Base-by-base conservation (phyloP, 2,113 vertebrate genomes). In the Speoplatyrhinus poulsoni region DNA sequence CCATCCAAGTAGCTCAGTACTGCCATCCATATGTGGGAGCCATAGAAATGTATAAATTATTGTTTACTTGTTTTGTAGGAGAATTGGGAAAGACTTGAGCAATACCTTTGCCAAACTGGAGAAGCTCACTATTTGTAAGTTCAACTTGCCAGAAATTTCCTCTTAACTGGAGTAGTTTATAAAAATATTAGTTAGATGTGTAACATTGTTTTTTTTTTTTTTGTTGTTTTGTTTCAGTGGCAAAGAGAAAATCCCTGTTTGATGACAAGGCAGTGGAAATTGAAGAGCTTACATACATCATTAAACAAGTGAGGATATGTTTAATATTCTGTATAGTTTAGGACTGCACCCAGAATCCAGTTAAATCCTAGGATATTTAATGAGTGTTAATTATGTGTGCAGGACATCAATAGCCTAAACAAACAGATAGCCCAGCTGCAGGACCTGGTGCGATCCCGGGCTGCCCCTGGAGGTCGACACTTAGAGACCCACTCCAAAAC, bases 101-200 rank as follows among this genome's bases (percentile, higher is more conserved):
- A 97, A 96, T 76, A 98, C 96, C 0, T 98, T 98, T 82, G 93
- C 95, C 89, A 98, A 98, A 88, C 83, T 98, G 87, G 96, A 98
- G 89, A 98, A 98, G 73, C 94, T 98, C 77, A 96, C 96, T 0
- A 95, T 97, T 84, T 90, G 96, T 98, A 91, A 96, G 96, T 93
- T 12, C 33, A 50, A 0, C 3, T 12, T 62, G 41, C 16, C n/a
- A 33, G 0, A 41, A 13, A 19, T 75, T 68, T 58, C 49, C 15
- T 11, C 33, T 19, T 47, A n/a, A 46, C 6, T 58, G 4, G 1
- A 9, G 52, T 1, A 60, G 3, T 16, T 49, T 9, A 13, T 9
- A 58, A 52, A 4, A 9, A 54, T 12, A 54, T 54, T 46, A 33
- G 16, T 17, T 15, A 7, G 53, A 7, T 71, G 9, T 46, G 6